These are phyloP conservation scores for Ichneumoninae sp. DNA, from an alignment of 2,888 invertebrate genomes.

Conservation along the genomic window DNA sequence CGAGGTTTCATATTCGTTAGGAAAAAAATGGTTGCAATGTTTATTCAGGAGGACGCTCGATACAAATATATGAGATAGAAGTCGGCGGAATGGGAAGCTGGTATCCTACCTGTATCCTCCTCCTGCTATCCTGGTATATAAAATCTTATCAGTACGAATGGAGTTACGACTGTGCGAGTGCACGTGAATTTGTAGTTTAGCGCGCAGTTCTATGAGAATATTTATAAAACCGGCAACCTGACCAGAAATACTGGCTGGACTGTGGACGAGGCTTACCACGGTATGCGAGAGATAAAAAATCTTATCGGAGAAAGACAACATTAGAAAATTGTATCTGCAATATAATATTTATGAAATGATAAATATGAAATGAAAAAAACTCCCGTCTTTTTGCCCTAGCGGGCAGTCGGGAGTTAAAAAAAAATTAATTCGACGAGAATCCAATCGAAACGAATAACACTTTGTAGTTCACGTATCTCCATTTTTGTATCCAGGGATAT, in stretches of 20 bases:
- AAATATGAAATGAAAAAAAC: no score
- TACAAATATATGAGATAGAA: not conserved
- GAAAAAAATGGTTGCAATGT: not conserved
- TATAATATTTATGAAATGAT: no score
- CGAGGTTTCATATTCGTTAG: no score
- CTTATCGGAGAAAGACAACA: no score
- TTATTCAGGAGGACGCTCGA: not conserved
- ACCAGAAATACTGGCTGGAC: conserved; percentile 4
- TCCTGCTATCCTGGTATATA: conserved; percentile 33
- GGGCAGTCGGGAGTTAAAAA: not conserved
- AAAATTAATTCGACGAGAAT: not conserved
- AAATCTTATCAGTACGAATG: conserved; percentile 57
- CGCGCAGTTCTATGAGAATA: conserved; percentile 12
- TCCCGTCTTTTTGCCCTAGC: no score
- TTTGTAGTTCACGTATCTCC: not conserved
- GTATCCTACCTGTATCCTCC: conserved; percentile 10
- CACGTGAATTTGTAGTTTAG: conserved; percentile 7
- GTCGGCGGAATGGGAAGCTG: not conserved
- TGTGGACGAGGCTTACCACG: not conserved
- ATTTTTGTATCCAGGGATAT: conserved; percentile 25
- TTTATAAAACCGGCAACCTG: conserved; percentile 16
- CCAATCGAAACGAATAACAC: conserved; percentile 15
- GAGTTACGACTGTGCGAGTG: conserved; percentile 35
- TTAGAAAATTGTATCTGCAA: no score
- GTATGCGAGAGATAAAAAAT: not conserved